These are phyloP conservation scores for Ectropis grisescens DNA, from an alignment of 1,140 invertebrate species.

Conservation along the genomic window DNA sequence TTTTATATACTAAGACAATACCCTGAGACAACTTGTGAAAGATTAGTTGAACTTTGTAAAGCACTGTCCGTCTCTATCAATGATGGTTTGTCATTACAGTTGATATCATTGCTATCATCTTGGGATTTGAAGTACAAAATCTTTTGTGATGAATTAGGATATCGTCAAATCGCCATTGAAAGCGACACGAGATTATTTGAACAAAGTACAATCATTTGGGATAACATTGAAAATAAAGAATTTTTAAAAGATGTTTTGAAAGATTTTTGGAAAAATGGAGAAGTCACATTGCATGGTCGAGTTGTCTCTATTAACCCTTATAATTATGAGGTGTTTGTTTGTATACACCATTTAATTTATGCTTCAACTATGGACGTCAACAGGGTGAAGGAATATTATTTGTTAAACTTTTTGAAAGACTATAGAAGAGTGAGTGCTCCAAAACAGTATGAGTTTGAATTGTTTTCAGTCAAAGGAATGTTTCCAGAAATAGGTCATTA, in stretches of 20 bases:
- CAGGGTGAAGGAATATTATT: conserved; percentile 53
- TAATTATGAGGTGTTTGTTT: conserved; percentile 63
- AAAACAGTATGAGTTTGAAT: conserved; percentile 63
- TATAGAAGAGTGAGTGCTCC: conserved; percentile 55
- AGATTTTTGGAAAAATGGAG: conserved; percentile 63
- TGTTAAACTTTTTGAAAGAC: conserved; percentile 58
- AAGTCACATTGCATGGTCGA: conserved; percentile 56
- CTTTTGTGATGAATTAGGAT: conserved; percentile 35
- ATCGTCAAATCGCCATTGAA: conserved; percentile 27
- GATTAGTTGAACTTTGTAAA: conserved; percentile 47
- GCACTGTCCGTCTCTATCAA: conserved; percentile 47
- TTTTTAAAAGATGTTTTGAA: conserved; percentile 50
- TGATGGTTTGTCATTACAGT: conserved; percentile 55
- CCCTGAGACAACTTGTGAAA: conserved; percentile 33
- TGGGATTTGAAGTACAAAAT: conserved; percentile 60
- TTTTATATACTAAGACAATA: conserved; percentile 47
- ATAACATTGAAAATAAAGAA: conserved; percentile 51
- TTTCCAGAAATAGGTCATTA: conserved; percentile 66
- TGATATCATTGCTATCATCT: conserved; percentile 52
- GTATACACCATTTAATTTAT: conserved; percentile 53
- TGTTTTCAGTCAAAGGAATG: conserved; percentile 62
- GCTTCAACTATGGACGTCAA: conserved; percentile 23
- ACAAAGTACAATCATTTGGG: conserved; percentile 48
- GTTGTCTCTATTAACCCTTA: conserved; percentile 60
- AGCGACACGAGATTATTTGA: conserved; percentile 33